Conservation (phyloP, 2,888 invertebrate genomes). For the Hydriomena furcata region DNA sequence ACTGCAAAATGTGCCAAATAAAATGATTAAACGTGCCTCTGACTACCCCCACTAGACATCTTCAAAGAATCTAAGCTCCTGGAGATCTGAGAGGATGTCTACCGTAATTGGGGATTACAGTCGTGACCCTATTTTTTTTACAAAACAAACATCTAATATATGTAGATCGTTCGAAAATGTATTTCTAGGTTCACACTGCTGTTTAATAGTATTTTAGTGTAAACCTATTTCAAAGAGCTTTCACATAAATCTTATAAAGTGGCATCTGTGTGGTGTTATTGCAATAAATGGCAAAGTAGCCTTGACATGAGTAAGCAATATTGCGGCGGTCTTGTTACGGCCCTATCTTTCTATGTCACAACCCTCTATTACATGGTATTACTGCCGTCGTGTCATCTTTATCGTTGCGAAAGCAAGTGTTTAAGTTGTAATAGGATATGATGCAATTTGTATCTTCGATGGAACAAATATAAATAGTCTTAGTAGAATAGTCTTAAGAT, state of each 20-base stretch:
- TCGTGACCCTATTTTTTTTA: too few species aligned
- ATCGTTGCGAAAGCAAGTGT: neutral
- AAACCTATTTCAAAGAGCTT: neutral
- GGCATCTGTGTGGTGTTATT: too few species aligned
- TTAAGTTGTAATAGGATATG: neutral
- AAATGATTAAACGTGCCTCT: too few species aligned
- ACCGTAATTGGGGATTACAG: too few species aligned
- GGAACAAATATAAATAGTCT: neutral
- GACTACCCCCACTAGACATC: too few species aligned
- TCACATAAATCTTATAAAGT: neutral
- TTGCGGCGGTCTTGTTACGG: conserved; percentile 12
- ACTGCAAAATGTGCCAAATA: too few species aligned
- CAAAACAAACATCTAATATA: too few species aligned
- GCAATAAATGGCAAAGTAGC: neutral
- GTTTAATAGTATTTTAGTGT: neutral
- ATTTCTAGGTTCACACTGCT: neutral
- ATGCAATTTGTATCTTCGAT: conserved; percentile 4
- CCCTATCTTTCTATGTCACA: conserved; percentile 10
- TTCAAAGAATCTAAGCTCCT: too few species aligned
- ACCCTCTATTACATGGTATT: conserved; percentile 15
- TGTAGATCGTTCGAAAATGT: neutral
- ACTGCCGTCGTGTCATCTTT: conserved; percentile 4
- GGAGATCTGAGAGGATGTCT: too few species aligned
- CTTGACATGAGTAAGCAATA: conserved; percentile 14
- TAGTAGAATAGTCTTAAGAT: too few species aligned